These are phyloP conservation scores for Corythoichthys intestinalis DNA, from an alignment of 2,113 vertebrate genomes.

Conservation along the genomic window DNA sequence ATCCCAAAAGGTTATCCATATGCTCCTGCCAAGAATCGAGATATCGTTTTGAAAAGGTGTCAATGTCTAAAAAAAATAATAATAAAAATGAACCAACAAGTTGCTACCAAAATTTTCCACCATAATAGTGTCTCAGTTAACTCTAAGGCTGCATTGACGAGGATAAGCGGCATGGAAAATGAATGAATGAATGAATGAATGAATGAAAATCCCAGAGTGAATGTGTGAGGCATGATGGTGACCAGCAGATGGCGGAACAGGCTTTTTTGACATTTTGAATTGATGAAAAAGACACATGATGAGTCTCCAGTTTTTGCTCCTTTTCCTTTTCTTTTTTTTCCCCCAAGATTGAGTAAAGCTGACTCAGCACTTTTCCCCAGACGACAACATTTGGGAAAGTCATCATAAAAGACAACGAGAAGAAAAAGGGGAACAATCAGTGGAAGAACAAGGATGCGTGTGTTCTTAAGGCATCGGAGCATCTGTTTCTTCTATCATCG, in stretches of 20 bases:
- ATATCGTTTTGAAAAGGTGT: no score
- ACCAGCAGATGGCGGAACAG: background rate
- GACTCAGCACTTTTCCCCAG: background rate
- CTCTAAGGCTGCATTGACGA: no score
- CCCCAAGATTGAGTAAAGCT: background rate
- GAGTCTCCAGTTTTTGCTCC: no score
- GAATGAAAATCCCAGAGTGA: background rate
- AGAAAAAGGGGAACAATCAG: background rate
- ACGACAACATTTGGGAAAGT: background rate
- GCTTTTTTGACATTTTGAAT: background rate
- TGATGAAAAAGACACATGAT: background rate
- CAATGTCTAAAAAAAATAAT: no score
- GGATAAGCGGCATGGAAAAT: no score
- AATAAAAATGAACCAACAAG: no score
- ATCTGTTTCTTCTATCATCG: no score
- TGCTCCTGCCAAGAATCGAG: no score
- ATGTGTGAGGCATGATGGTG: background rate
- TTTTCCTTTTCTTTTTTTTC: conserved; percentile 4
- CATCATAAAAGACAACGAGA: background rate
- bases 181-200: no score
- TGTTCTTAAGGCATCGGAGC: background rate
- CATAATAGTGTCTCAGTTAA: no score
- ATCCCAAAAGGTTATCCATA: no score
- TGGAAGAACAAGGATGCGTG: background rate
- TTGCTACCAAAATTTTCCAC: no score